Evolutionary conservation across 2,888 invertebrate species (phyloP).

Genomic region (Lissonota sp.): DNA sequence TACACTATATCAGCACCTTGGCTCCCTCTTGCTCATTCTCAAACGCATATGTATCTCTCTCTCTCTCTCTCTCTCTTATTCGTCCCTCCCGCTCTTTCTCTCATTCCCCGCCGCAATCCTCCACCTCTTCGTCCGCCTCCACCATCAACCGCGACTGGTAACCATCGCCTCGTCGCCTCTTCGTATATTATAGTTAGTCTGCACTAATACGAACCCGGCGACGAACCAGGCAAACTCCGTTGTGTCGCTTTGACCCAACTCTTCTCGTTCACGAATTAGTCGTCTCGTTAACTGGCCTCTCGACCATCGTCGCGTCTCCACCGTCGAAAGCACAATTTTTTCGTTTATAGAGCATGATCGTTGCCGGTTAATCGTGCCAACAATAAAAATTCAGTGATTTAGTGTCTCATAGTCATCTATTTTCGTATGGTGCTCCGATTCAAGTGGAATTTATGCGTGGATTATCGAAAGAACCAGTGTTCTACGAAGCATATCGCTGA

Average conservation of each 20-base stretch:
- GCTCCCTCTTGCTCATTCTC: background rate
- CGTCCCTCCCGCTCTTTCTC: constrained; percentile 47
- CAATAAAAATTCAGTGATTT: background rate
- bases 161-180: constrained; percentile 59
- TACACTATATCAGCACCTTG: background rate
- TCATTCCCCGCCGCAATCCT: constrained; percentile 37
- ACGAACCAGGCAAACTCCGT: constrained; percentile 52
- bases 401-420: background rate
- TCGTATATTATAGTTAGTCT: constrained; percentile 41
- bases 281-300: constrained; percentile 79
- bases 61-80: background rate
- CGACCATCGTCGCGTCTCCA: constrained; percentile 66
- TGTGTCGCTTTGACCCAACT: constrained; percentile 70
- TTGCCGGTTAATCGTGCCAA: constrained; percentile 3
- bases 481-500: constrained; percentile 17
- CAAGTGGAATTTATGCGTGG: constrained; percentile 38
- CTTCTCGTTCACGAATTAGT: constrained; percentile 78
- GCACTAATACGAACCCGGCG: constrained; percentile 22
- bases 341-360: constrained; percentile 4
- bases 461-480: constrained; percentile 44
- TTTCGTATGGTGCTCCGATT: constrained; percentile 34
- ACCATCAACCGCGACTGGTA: constrained; percentile 58
- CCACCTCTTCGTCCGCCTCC: constrained; percentile 66
- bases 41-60: background rate
- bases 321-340: constrained; percentile 21